A percentile compares a stretch with the other conserved stretches of the same genome.
Evolutionary conservation across 2,113 vertebrate genomes (phyloP).

Genomic region (Donacobius atricapilla): DNA sequence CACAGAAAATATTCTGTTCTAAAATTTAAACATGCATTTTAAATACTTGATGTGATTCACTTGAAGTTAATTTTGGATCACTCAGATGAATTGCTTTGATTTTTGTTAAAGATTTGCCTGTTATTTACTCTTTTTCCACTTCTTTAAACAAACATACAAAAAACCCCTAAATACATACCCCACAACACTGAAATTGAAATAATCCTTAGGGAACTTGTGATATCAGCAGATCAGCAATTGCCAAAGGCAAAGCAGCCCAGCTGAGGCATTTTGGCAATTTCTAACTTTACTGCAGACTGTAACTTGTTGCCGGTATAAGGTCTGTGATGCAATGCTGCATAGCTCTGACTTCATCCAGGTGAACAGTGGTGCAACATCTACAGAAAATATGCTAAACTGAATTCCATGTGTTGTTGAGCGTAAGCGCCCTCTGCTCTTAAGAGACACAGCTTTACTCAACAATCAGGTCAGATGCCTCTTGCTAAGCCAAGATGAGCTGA

Average conservation of each 20-base stretch:
- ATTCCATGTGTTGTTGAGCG: background rate
- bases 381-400: too few species aligned
- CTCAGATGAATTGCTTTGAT: background rate
- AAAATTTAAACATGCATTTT: background rate
- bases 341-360: background rate
- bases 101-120: background rate
- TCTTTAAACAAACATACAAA: background rate
- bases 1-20: background rate
- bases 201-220: background rate
- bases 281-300: background rate
- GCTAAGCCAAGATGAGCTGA: background rate
- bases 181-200: background rate
- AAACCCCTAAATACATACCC: accelerated
- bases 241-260: background rate
- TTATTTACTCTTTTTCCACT: background rate
- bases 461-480: background rate
- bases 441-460: background rate
- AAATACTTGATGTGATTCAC: background rate
- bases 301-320: background rate
- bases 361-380: background rate
- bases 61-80: background rate
- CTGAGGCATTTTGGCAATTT: background rate
- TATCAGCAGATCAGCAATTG: background rate
- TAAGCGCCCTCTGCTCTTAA: background rate
- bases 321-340: background rate